A percentile compares a stretch with the other conserved stretches of the same genome.
These are phyloP conservation scores for Idaea biselata DNA, from an alignment of 2,888 invertebrate genomes.

Conservation along the genomic window DNA sequence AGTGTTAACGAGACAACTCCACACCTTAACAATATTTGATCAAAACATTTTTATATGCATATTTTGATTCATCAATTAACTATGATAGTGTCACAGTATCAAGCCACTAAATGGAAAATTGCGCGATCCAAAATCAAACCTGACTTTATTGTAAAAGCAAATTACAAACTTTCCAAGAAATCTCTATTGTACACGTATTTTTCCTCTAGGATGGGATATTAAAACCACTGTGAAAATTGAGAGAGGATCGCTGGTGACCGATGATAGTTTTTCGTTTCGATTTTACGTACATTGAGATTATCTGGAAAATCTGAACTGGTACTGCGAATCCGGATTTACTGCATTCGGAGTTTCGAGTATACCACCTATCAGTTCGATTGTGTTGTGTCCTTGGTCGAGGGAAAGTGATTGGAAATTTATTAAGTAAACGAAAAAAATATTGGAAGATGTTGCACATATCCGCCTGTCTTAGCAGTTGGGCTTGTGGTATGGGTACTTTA, in stretches of 20 bases:
- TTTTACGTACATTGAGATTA: background rate
- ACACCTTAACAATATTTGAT: too few relatives aligned
- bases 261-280: background rate
- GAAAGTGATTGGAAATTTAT: background rate
- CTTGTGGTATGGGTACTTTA: too few relatives aligned
- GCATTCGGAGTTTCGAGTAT: background rate
- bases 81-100: too few relatives aligned
- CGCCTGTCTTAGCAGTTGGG: too few relatives aligned
- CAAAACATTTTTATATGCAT: too few relatives aligned
- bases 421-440: background rate
- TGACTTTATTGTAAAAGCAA: background rate
- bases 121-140: too few relatives aligned
- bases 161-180: background rate
- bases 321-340: background rate
- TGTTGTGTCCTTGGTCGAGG: background rate
- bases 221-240: conserved; percentile 6
- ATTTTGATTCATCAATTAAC: too few relatives aligned
- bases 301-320: conserved; percentile 1
- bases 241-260: background rate
- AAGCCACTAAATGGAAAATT: too few relatives aligned
- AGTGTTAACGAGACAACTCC: too few relatives aligned
- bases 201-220: background rate
- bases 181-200: background rate
- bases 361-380: background rate
- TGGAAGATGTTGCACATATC: too few relatives aligned